Evolutionary conservation across 2,888 invertebrate species (phyloP).

Genomic region (Mythimna ferrago): DNA sequence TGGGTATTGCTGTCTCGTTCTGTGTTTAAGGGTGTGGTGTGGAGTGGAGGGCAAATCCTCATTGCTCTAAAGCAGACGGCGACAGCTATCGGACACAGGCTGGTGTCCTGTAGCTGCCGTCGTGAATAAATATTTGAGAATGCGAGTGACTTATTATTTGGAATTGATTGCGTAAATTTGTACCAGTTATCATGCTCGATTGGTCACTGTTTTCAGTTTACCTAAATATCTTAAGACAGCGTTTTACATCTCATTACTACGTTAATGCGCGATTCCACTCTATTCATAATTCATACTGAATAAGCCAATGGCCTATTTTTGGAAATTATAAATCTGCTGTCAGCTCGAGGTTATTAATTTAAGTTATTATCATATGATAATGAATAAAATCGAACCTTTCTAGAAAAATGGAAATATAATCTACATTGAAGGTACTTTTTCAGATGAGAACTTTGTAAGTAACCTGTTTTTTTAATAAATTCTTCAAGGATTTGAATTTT

Average conservation of each 20-base stretch:
- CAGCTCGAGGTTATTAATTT: no score
- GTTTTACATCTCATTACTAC: not conserved
- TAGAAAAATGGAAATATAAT: no score
- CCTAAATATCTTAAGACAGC: no score
- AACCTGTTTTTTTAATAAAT: not conserved
- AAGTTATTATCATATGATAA: no score
- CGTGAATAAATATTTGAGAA: constrained; percentile 64
- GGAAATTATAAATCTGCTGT: not conserved
- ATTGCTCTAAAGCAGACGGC: constrained; percentile 44
- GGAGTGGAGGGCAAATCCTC: constrained; percentile 49
- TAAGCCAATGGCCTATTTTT: not conserved
- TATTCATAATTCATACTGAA: not conserved
- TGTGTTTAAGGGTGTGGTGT: constrained; percentile 58
- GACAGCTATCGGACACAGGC: constrained; percentile 19
- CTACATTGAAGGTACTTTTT: no score
- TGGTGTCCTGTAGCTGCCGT: constrained; percentile 57
- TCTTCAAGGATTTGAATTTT: not conserved
- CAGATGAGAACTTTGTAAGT: no score
- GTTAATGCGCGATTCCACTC: not conserved
- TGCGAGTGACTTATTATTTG: constrained; percentile 52
- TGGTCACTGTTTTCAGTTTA: not conserved
- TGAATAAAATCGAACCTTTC: no score
- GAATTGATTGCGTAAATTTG: not conserved
- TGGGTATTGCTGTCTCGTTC: constrained; percentile 48
- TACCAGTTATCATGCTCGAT: no score